phyloP scores from a whole-genome alignment of 2,888 invertebrate genomes.

The Sialis lutaria region DNA sequence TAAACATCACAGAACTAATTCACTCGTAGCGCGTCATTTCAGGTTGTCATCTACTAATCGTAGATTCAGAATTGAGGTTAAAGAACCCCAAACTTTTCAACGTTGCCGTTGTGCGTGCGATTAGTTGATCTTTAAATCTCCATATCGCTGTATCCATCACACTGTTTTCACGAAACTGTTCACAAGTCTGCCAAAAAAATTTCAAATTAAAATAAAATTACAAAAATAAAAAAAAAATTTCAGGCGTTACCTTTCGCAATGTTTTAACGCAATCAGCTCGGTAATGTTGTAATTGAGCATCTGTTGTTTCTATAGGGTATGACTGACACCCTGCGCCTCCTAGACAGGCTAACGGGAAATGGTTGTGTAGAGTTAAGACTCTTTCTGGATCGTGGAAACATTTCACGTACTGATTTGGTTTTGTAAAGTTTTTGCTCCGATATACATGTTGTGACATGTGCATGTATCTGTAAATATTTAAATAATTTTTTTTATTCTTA shows the following conservation, averaged over 20 bases:
- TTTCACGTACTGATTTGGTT: conserved; percentile 84
- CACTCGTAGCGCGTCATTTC: background rate
- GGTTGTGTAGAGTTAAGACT: conserved; percentile 79
- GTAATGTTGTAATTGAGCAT: conserved; percentile 87
- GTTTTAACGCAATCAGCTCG: conserved; percentile 82
- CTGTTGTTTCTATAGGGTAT: conserved; percentile 61
- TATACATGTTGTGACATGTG: conserved; percentile 90
- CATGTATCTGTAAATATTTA: conserved; percentile 37
- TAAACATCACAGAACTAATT: conserved; percentile 3
- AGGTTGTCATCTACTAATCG: conserved; percentile 4
- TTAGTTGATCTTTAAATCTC: conserved; percentile 66
- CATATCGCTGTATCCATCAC: conserved; percentile 74
- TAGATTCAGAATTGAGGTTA: conserved; percentile 12
- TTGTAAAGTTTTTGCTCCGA: conserved; percentile 78
- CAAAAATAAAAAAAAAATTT: no score
- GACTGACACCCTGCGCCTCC: conserved; percentile 66
- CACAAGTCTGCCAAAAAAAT: conserved; percentile 43
- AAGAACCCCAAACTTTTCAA: conserved; percentile 58
- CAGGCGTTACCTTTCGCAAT: conserved; percentile 30
- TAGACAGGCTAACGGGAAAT: conserved; percentile 77
- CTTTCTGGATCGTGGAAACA: conserved; percentile 86
- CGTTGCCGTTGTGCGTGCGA: conserved; percentile 49
- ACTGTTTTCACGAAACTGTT: conserved; percentile 64
- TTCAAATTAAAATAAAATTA: no score
- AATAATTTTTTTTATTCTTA: no score